Base-by-base conservation (phyloP, 1,140 invertebrate species). In the Epicauta chinensis region DNA sequence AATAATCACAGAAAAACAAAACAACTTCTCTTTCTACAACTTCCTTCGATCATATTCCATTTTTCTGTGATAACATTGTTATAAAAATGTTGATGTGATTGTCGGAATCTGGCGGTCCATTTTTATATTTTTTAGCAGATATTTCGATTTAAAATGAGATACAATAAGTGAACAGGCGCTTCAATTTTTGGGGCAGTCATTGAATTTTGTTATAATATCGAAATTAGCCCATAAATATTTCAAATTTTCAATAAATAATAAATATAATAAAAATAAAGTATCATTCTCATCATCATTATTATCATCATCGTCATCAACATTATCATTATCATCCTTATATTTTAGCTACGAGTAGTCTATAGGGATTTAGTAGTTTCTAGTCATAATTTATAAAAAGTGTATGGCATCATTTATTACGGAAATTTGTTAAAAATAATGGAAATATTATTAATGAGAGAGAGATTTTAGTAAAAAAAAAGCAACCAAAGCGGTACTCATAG, bases 271-370 rank as follows among this genome's bases (percentile, higher is more conserved):
- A 9, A 4, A 34, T 7, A 23, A 23, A 23, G 4, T 5, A 5
- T 44, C 16, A 14, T 45, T 30, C 16, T 39, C 47, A 53, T 53
- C 14, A 41, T 40, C 38, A 31, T 16, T 34, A 51, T 55, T 39
- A 49, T 37, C 23, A 23, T 23, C 17, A 23, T 23, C 58, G 56
- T 60, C 44, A 51, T 58, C 55, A 55, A 5, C 23, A 3, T 23
- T 61, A 56, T 23, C 58, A 58, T 60, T 44, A 51, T 58, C 55
- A 55, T 23, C 23, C 23, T 23, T 61, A 56, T 59, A 58, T 61
- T 56, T 61, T 63, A 63, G 61, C 61, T 63, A 63, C 59, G 55
- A 62, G 46, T 58, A 54, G 56, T 34, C 30, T 40, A 12, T 34
- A 34, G 32, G 12, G 12, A n/a, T 34, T 34, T 34, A 48, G 42